These are phyloP conservation scores for Pachypeltis micranthus DNA, from an alignment of 1,140 invertebrate species.

Conservation along the genomic window DNA sequence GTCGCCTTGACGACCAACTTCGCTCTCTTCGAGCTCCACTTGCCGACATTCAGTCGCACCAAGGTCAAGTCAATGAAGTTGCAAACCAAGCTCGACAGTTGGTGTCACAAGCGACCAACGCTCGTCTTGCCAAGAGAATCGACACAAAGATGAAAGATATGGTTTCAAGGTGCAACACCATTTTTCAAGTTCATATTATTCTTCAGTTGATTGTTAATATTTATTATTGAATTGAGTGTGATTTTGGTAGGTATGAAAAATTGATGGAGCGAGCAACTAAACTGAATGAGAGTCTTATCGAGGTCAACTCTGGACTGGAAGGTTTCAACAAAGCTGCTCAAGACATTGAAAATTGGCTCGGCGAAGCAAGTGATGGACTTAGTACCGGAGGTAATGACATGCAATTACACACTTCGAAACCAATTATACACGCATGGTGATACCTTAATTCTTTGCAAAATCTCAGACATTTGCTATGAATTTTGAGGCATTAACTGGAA, in stretches of 20 bases:
- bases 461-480: too few species aligned
- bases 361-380: slow-evolving; percentile 55
- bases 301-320: slow-evolving; percentile 56
- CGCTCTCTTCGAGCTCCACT: slow-evolving; percentile 67
- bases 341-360: slow-evolving; percentile 57
- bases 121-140: slow-evolving; percentile 75
- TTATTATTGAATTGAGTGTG: neutral
- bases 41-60: slow-evolving; percentile 72
- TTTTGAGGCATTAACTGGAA: too few species aligned
- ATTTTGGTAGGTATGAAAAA: slow-evolving; percentile 60
- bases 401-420: too few species aligned
- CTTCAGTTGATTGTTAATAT: neutral
- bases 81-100: slow-evolving; percentile 65
- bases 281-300: slow-evolving; percentile 67
- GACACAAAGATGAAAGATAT: slow-evolving; percentile 79
- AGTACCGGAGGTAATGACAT: slow-evolving; percentile 39
- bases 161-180: slow-evolving; percentile 37
- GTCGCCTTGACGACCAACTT: slow-evolving; percentile 79
- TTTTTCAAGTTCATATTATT: neutral
- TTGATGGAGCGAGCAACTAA: slow-evolving; percentile 65
- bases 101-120: slow-evolving; percentile 67
- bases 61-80: slow-evolving; percentile 71
- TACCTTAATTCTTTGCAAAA: too few species aligned
- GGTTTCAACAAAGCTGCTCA: slow-evolving; percentile 57
- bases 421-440: too few species aligned